Conservation (phyloP, 2,888 invertebrate genomes). For the Calliphora vomitoria region DNA sequence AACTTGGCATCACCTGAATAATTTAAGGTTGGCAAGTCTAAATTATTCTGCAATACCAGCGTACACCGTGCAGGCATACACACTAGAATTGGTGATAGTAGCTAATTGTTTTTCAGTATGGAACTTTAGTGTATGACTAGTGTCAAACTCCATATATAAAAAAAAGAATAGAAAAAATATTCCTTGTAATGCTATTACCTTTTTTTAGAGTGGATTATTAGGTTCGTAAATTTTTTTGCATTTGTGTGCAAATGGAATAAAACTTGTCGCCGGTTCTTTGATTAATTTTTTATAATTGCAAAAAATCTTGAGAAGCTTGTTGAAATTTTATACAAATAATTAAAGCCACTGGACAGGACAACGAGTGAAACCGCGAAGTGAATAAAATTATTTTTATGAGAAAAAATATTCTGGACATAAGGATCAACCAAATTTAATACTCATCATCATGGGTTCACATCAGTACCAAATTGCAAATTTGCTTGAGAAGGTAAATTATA, state of each 20-base stretch:
- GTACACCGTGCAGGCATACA: no score
- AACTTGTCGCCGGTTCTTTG: background rate
- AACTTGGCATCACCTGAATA: no score
- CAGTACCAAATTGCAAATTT: conserved; percentile 1
- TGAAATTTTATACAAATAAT: background rate
- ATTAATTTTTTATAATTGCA: background rate
- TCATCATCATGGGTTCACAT: conserved; percentile 3
- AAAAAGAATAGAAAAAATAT: no score
- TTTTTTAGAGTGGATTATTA: background rate
- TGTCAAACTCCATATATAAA: no score
- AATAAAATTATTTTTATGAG: background rate
- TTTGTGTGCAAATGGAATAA: conserved; percentile 1
- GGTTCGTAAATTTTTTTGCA: background rate
- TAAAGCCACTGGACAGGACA: background rate
- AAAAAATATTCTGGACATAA: background rate
- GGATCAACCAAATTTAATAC: background rate
- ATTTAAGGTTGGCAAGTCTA: no score
- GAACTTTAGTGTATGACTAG: no score
- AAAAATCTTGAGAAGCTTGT: no score
- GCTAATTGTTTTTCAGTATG: no score
- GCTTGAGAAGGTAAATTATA: background rate
- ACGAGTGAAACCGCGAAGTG: background rate
- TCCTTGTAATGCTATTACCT: no score
- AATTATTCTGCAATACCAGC: no score
- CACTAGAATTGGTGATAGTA: no score